phyloP scores from a whole-genome alignment of 1,140 invertebrate genomes.

The Drosophila pandora region DNA sequence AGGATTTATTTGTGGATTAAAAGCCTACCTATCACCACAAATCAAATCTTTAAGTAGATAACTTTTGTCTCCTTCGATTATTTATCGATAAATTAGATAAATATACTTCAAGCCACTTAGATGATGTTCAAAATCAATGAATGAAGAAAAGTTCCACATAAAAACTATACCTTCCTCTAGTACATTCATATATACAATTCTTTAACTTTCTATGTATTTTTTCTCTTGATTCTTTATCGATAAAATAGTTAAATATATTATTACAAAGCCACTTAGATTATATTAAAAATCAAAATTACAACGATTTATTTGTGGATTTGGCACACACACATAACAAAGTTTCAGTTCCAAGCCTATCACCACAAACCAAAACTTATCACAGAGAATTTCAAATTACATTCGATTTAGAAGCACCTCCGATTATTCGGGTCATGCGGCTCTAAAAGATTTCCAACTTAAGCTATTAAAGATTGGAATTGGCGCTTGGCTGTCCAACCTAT shows the following conservation, averaged over 20 bases:
- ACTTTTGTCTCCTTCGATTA: no score
- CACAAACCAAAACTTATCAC: not conserved
- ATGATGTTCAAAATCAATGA: not conserved
- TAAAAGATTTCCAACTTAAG: not conserved
- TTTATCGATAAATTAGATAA: no score
- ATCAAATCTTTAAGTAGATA: no score
- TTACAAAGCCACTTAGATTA: not conserved
- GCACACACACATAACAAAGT: not conserved
- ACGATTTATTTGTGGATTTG: not conserved
- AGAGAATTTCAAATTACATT: conserved; percentile 1
- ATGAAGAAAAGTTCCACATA: not conserved
- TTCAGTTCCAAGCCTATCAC: conserved; percentile 2
- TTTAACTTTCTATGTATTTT: no score
- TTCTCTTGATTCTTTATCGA: no score
- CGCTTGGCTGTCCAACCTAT: not conserved
- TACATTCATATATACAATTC: no score
- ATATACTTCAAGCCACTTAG: not conserved
- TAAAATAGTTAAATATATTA: no score
- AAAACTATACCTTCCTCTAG: no score
- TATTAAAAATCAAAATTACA: not conserved
- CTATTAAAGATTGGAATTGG: not conserved
- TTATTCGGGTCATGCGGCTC: not conserved
- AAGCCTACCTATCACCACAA: no score
- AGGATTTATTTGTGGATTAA: no score
- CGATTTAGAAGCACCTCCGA: not conserved